A percentile compares a stretch with the other conserved stretches of the same genome.
phyloP scores from a whole-genome alignment of 2,113 vertebrate genomes.

The Cottus gobio region DNA sequence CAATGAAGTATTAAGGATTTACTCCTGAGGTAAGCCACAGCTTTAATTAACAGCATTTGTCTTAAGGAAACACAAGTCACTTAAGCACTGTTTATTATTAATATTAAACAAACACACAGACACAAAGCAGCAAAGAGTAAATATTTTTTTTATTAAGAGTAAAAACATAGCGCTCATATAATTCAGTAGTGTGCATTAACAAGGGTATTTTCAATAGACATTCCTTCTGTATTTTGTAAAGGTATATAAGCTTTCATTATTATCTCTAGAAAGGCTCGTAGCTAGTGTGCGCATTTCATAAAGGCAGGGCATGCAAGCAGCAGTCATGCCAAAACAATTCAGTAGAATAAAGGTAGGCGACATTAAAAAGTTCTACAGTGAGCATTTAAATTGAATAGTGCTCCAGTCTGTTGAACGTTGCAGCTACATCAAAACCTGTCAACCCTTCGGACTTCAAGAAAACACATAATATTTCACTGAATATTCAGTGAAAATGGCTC shows the following conservation, averaged over 20 bases:
- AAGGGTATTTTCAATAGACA: conserved; percentile 73
- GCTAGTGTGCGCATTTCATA: conserved; percentile 65
- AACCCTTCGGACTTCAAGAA: conserved; percentile 1
- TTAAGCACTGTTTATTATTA: no score
- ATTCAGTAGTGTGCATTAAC: conserved; percentile 62
- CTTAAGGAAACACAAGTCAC: conserved; percentile 16
- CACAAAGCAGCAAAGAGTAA: conserved; percentile 5
- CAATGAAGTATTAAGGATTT: conserved; percentile 21
- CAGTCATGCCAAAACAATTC: conserved; percentile 65
- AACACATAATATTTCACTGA: conserved; percentile 11
- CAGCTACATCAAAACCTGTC: background rate
- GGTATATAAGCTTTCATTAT: conserved; percentile 56
- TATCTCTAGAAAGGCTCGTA: conserved; percentile 57
- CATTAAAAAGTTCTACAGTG: conserved; percentile 51
- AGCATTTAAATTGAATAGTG: conserved; percentile 28
- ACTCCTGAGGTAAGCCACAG: conserved; percentile 33
- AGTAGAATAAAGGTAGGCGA: conserved; percentile 58
- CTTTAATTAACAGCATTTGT: conserved; percentile 41
- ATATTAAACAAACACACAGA: conserved; percentile 4
- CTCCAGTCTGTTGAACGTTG: conserved; percentile 26
- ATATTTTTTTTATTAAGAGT: conserved; percentile 76
- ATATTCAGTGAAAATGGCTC: conserved; percentile 5
- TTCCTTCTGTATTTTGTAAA: conserved; percentile 72
- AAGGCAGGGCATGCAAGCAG: conserved; percentile 79
- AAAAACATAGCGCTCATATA: conserved; percentile 63